phyloP scores from a whole-genome alignment of 1,140 invertebrate species.

The Archegozetes longisetosus region DNA sequence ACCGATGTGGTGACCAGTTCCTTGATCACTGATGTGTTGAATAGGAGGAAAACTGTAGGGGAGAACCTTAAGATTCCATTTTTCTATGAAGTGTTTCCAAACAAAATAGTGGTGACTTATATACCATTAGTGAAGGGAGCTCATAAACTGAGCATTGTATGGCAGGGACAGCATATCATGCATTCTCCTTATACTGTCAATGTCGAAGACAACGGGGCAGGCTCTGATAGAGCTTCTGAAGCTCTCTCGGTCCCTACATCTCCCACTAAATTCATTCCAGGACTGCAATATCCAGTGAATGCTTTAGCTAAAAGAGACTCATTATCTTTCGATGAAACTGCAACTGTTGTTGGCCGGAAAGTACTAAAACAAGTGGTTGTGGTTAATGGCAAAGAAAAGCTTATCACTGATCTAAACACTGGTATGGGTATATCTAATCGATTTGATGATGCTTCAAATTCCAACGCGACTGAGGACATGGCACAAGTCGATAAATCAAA shows the following conservation, averaged over 20 bases:
- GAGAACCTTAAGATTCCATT: conserved; percentile 17
- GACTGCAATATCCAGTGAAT: conserved; percentile 10
- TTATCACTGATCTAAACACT: too few relatives aligned
- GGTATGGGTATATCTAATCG: too few relatives aligned
- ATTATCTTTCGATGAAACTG: background rate
- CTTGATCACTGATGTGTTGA: background rate
- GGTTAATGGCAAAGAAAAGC: conserved; percentile 3
- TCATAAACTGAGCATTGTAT: conserved; percentile 18
- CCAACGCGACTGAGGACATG: too few relatives aligned
- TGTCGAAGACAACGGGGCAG: conserved; percentile 13
- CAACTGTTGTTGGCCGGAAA: conserved; percentile 6
- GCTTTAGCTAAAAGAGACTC: background rate
- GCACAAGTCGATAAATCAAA: too few relatives aligned
- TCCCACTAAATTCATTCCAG: background rate
- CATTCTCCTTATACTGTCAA: conserved; percentile 20
- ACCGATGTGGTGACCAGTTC: background rate
- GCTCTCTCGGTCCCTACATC: background rate
- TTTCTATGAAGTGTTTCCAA: conserved; percentile 19
- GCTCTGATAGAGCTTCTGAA: background rate
- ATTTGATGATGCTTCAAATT: too few relatives aligned
- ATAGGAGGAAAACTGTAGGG: background rate
- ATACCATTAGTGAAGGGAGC: conserved; percentile 16
- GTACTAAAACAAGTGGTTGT: background rate
- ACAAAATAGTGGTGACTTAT: conserved; percentile 19
- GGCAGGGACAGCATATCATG: conserved; percentile 20